Evolutionary conservation across 1,140 invertebrate genomes (phyloP).

Genomic region (Arctopsyche grandis): DNA sequence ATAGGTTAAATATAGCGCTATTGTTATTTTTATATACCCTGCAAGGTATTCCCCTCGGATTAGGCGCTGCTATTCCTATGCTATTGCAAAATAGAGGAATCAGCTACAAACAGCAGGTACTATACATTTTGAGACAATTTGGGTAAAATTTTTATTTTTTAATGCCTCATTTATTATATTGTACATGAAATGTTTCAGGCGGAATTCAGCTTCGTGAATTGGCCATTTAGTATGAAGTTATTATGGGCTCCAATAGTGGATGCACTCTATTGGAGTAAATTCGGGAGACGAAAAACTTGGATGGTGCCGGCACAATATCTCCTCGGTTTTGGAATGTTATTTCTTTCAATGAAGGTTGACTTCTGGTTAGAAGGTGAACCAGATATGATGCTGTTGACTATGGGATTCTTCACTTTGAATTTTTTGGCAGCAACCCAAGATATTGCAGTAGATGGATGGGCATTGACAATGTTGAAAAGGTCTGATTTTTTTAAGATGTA

Average conservation of each 20-base stretch:
- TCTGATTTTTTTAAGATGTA: conserved; percentile 56
- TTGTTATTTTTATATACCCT: conserved; percentile 93
- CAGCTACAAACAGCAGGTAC: conserved; percentile 81
- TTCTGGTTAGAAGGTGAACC: conserved; percentile 81
- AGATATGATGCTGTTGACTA: conserved; percentile 83
- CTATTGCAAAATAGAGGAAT: conserved; percentile 90
- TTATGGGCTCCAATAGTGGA: conserved; percentile 99
- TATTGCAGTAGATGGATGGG: conserved; percentile 99
- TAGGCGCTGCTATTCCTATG: conserved; percentile 95
- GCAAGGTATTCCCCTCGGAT: conserved; percentile 95
- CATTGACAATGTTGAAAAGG: conserved; percentile 97
- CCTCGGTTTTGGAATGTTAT: conserved; percentile 86
- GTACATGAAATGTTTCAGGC: conserved; percentile 77
- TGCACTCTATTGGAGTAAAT: conserved; percentile 81
- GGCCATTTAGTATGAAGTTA: conserved; percentile 98
- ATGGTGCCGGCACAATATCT: conserved; percentile 90
- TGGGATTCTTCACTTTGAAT: conserved; percentile 91
- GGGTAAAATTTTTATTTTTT: background rate
- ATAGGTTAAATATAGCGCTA: conserved; percentile 82
- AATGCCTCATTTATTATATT: background rate
- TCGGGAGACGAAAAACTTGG: conserved; percentile 98
- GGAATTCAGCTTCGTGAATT: conserved; percentile 97
- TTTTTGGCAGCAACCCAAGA: conserved; percentile 99
- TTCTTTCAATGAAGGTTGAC: conserved; percentile 80
- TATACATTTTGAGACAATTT: too few species aligned